Evolutionary conservation across 2,797 vertebrate species (phyloP).

Genomic region (Anguilla marmorata): DNA sequence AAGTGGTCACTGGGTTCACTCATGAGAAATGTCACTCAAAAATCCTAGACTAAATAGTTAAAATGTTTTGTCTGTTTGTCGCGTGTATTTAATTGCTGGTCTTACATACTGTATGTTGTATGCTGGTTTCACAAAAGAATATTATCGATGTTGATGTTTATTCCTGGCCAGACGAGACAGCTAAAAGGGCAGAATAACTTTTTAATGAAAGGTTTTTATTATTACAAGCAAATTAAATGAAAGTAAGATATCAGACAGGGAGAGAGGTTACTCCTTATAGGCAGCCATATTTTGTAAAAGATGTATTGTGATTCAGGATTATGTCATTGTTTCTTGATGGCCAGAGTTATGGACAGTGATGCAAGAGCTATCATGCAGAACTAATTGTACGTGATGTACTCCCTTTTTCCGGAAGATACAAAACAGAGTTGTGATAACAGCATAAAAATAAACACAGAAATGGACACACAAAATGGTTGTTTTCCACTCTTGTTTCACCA

Average conservation of each 20-base stretch:
- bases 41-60: not conserved
- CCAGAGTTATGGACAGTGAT: not conserved
- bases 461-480: not conserved
- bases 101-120: not conserved
- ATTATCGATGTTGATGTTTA: not conserved
- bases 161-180: not conserved
- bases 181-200: not conserved
- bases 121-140: not conserved
- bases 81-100: not conserved
- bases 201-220: too few species aligned
- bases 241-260: not conserved
- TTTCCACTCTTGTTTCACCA: not conserved
- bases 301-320: not conserved
- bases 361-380: not conserved
- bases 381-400: not conserved
- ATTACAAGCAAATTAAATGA: not conserved
- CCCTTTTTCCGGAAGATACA: not conserved
- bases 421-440: not conserved
- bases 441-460: not conserved
- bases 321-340: not conserved
- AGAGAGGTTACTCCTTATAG: not conserved
- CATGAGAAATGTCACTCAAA: not conserved
- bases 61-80: not conserved
- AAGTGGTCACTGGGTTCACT: not conserved
- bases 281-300: not conserved